Base-by-base conservation (phyloP, 2,797 vertebrate species). In the Oreochromis grahami region DNA sequence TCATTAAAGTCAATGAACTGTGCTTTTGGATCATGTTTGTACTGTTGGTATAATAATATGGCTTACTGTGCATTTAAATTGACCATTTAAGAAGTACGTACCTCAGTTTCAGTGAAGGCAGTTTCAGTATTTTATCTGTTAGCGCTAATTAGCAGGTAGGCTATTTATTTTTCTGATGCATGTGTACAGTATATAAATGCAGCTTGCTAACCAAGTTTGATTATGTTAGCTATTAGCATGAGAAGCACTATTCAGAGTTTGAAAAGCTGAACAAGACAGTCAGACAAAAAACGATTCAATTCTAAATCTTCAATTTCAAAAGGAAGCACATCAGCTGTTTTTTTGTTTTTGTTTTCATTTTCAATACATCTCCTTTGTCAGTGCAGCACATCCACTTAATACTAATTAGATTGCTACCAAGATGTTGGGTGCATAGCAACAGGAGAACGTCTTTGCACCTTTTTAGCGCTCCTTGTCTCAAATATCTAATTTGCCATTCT, bases 31-130 rank as follows among this genome's bases (percentile, higher is more conserved):
- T 0, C 32, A 36, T 63, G 3, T 63, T 5, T n/a, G 17, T 2
- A 19, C 32, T 13, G 32, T 1, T 0, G 19, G 19, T 63, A 36
- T 0, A 63, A 0, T n/a, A 63, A n/a, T n/a, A 36, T n/a, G 3
- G 58, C 6, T 63, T 63, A 41, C 8, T 68, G 36, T 6, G n/a
- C n/a, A 21, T 14, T 41, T 68, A 41, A 41, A 65, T 24, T 24
- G 0, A 65, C 36, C 19, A 36, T 36, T n/a, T n/a, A 63, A 36
- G 19, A 36, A 63, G 19, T 13, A n/a, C 0, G 32, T n/a, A n/a
- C 4, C 3, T 5, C 58, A n/a, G 58, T 36, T 68, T 38, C n/a
- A 41, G 63, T 41, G 63, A 68, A 68, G 21, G n/a, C 5, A 6
- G 36, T 14, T 21, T 21, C 0, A 0, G 7, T 38, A 65, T 21